Evolutionary conservation across 2,113 vertebrate genomes (phyloP), one percentile per base, ranked within the genome.

Genomic region (Hyaena hyaena): DNA sequence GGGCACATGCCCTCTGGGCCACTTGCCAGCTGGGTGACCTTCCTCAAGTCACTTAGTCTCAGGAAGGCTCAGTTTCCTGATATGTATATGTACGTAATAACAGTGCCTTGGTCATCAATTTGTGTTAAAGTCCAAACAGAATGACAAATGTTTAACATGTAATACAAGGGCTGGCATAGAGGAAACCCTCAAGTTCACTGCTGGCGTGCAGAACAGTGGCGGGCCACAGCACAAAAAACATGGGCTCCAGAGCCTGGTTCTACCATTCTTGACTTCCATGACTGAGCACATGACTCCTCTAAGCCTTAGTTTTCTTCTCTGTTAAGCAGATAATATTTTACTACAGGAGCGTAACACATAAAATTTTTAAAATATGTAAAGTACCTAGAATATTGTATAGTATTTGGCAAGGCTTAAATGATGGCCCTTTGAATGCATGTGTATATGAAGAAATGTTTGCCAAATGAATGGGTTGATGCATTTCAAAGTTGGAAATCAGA

Each of bases 211-310:
- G 68, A 77, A 23, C 33, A 19, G 9, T 12, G 0, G 1, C 11
- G 1, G 2, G 14, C 23, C 53, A 28, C 7, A 21, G n/a, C 5
- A 23, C 2, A 8, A 53, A 43, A 16, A 77, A 2, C 0, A 0
- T 0, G 7, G 28, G 7, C 26, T 48, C 19, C 8, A 5, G 5
- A 55, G 26, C 65, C 6, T 45, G 63, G 24, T 5, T 23, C 58
- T 48, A 17, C 21, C 26, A 4, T 33, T 65, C 80, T 55, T 19
- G 17, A 19, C 1, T 66, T 74, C n/a, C 39, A 24, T 39, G 33
- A 53, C 3, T 26, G 31, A 24, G 4, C 33, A 58, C 12, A 4
- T 8, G 19, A 15, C 33, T 81, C 81, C 31, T 50, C 58, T 26
- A 33, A 68, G 69, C 28, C 33, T 93, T 58, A 61, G n/a, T 61